These are phyloP conservation scores for Pangasius larnaudii DNA, from an alignment of 2,797 vertebrate species.

Conservation along the genomic window DNA sequence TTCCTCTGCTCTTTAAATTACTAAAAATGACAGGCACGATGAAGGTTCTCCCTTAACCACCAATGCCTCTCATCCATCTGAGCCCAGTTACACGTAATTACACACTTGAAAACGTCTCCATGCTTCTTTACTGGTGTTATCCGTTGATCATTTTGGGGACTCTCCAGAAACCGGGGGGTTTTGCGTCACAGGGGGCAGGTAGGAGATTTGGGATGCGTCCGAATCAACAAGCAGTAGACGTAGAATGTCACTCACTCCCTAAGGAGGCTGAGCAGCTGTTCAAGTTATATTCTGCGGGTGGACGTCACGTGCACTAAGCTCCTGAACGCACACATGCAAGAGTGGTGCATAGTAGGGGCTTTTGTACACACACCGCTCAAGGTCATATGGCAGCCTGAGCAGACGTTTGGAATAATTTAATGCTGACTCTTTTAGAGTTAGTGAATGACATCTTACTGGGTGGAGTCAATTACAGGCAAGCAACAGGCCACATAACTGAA, in stretches of 20 bases:
- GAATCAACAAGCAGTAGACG: constrained; percentile 25
- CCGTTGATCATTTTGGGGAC: not conserved
- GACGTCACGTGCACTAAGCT: constrained; percentile 30
- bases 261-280: constrained; percentile 54
- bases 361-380: constrained; percentile 47
- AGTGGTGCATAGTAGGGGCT: constrained; percentile 40
- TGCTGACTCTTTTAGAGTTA: constrained; percentile 41
- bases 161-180: constrained; percentile 6
- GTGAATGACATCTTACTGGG: constrained; percentile 43
- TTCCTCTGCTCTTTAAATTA: constrained; percentile 50
- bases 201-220: constrained; percentile 8
- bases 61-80: constrained; percentile 2
- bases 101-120: not conserved
- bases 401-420: constrained; percentile 53
- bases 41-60: constrained; percentile 30
- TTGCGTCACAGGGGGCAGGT: not conserved
- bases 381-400: constrained; percentile 49
- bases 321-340: constrained; percentile 33
- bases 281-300: constrained; percentile 47
- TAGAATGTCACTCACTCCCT: constrained; percentile 40
- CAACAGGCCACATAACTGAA: constrained; percentile 52
- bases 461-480: constrained; percentile 49
- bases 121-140: constrained; percentile 14
- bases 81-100: constrained; percentile 9
- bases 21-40: constrained; percentile 39